Conservation (phyloP, 2,797 vertebrate species). For the Helarctos malayanus region DNA sequence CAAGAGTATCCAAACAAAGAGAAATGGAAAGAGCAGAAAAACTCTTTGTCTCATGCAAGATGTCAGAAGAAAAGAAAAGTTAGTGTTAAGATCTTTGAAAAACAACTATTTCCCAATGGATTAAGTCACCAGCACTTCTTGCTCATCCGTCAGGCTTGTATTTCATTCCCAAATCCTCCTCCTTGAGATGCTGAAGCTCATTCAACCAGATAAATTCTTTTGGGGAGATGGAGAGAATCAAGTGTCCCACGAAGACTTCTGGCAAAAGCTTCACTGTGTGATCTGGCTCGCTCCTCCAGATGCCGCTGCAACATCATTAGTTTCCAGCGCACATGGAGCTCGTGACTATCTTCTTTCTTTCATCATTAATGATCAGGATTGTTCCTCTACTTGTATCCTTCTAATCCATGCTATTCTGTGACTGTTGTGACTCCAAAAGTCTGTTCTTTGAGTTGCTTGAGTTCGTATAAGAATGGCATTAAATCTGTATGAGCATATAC, state of each 20-base stretch:
- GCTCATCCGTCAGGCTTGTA: background rate
- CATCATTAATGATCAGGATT: background rate
- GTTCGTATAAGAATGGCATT: background rate
- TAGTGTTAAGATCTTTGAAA: slow-evolving; percentile 3
- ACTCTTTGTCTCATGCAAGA: slow-evolving; percentile 14
- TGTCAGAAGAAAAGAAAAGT: background rate
- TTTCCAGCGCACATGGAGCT: background rate
- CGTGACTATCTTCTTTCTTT: background rate
- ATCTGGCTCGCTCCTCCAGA: background rate
- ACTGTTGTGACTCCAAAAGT: background rate
- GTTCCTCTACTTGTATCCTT: background rate
- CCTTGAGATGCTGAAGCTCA: background rate
- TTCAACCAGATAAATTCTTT: background rate
- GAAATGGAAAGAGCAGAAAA: background rate
- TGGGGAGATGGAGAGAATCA: background rate
- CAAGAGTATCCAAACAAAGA: background rate
- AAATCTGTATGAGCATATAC: background rate
- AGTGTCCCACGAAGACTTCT: background rate
- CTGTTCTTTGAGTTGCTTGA: background rate
- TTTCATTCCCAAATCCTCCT: background rate
- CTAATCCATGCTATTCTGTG: background rate
- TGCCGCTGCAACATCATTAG: fast-evolving
- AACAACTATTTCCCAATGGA: background rate
- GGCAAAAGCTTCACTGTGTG: background rate
- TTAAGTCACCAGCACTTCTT: background rate